Evolutionary conservation across 1,140 invertebrate genomes (phyloP).

Genomic region (Acromyrmex heyeri): DNA sequence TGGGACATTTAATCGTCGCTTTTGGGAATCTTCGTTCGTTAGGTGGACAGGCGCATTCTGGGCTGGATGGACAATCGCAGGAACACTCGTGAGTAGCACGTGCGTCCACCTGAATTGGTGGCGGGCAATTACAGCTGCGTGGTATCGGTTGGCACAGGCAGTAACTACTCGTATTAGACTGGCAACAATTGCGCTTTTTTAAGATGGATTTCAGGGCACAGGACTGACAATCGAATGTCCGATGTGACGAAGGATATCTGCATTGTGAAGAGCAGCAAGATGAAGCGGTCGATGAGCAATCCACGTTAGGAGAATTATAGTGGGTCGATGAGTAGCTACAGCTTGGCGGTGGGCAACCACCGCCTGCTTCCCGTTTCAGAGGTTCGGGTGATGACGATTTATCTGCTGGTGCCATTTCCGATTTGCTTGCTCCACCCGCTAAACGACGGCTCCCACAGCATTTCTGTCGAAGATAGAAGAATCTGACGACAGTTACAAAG

Average conservation of each 20-base stretch:
- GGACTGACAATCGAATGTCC: constrained; percentile 48
- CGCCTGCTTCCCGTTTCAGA: constrained; percentile 42
- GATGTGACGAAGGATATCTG: constrained; percentile 20
- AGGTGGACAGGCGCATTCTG: constrained; percentile 78
- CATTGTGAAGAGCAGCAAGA: constrained; percentile 15
- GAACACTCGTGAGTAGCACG: constrained; percentile 71
- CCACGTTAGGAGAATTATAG: constrained; percentile 13
- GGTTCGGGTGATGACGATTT: constrained; percentile 34
- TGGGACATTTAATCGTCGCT: constrained; percentile 68
- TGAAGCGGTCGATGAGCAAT: constrained; percentile 34
- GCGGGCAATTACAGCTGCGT: constrained; percentile 77
- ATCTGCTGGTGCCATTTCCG: constrained; percentile 55
- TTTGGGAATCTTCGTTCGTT: constrained; percentile 76
- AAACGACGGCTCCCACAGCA: constrained; percentile 63
- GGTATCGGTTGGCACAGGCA: constrained; percentile 77
- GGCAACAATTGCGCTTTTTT: constrained; percentile 70
- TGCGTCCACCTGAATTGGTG: constrained; percentile 75
- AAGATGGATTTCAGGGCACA: constrained; percentile 51
- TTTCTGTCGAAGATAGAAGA: constrained; percentile 53
- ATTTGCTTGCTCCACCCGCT: constrained; percentile 69
- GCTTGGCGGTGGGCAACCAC: constrained; percentile 47
- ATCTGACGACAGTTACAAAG: constrained; percentile 39
- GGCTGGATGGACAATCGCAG: constrained; percentile 73
- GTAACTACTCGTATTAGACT: constrained; percentile 32
- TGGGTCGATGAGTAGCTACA: constrained; percentile 38